A percentile compares a stretch with the other conserved stretches of the same genome.
phyloP scores from a whole-genome alignment of 2,888 invertebrate genomes.

The Tethea ocularis region DNA sequence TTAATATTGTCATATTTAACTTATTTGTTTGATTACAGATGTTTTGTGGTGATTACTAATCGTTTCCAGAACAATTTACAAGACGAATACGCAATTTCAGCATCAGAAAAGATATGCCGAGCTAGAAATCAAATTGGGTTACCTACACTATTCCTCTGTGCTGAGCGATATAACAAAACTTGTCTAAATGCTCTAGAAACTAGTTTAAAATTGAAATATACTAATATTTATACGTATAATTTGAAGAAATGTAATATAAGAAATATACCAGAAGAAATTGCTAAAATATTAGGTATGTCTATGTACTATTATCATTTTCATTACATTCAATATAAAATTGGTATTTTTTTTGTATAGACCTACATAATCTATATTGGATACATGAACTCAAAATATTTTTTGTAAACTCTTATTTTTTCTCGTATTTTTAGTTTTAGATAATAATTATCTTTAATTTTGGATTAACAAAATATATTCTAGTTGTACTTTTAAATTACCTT shows the following conservation, averaged over 20 bases:
- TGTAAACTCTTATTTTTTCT: too few species aligned
- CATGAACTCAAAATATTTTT: too few species aligned
- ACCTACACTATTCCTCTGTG: conserved; percentile 17
- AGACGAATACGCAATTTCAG: conserved; percentile 1
- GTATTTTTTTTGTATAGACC: too few species aligned
- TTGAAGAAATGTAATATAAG: neutral
- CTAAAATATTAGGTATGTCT: neutral
- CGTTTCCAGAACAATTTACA: neutral
- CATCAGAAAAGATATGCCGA: conserved; percentile 18
- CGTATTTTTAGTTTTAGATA: too few species aligned
- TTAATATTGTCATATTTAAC: neutral
- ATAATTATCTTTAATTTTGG: too few species aligned
- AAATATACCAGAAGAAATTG: neutral
- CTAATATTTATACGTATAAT: conserved; percentile 10
- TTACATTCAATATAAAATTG: too few species aligned
- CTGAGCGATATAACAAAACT: conserved; percentile 1
- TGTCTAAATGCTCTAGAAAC: conserved; percentile 10
- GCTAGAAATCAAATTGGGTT: conserved; percentile 13
- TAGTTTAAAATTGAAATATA: conserved; percentile 18
- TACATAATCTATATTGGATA: too few species aligned
- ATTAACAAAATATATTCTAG: too few species aligned
- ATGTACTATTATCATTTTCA: neutral
- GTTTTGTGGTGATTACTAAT: conserved; percentile 17
- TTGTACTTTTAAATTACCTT: too few species aligned
- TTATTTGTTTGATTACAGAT: conserved; percentile 17